Conservation (phyloP, 2,113 vertebrate genomes). For the Leiothrix lutea region DNA sequence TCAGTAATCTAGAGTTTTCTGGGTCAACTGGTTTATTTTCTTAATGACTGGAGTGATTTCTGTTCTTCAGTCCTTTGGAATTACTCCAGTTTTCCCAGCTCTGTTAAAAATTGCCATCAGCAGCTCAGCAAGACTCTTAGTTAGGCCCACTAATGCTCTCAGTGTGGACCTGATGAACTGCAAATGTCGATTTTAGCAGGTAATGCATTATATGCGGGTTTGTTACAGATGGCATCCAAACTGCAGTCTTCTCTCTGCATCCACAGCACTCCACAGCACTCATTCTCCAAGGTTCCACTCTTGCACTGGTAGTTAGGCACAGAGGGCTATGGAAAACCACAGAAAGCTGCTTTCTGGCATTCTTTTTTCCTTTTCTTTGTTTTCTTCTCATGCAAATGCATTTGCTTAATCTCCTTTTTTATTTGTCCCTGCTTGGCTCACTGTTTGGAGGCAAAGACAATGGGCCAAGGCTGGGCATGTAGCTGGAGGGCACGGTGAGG, state of each 20-base stretch:
- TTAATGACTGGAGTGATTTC: neutral
- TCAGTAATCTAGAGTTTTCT: neutral
- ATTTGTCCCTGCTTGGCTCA: neutral
- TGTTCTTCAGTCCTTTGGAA: neutral
- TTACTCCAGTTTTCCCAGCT: neutral
- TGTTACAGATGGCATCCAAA: neutral
- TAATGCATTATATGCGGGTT: neutral
- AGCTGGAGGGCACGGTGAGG: neutral
- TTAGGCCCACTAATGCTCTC: neutral
- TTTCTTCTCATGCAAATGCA: neutral
- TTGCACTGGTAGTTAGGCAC: neutral
- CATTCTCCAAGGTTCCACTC: neutral
- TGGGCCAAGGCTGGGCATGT: neutral
- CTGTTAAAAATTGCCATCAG: neutral
- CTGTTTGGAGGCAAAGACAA: neutral
- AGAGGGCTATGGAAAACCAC: accelerated
- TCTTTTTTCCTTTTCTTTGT: neutral
- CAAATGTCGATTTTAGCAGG: neutral
- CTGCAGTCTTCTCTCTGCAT: neutral
- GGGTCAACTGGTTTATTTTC: neutral
- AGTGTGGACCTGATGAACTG: neutral
- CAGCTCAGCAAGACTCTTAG: neutral
- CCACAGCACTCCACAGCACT: neutral
- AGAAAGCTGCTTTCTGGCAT: neutral
- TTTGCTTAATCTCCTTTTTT: neutral